Evolutionary conservation across 2,888 invertebrate genomes (phyloP).

Genomic region (Erynnis tages): DNA sequence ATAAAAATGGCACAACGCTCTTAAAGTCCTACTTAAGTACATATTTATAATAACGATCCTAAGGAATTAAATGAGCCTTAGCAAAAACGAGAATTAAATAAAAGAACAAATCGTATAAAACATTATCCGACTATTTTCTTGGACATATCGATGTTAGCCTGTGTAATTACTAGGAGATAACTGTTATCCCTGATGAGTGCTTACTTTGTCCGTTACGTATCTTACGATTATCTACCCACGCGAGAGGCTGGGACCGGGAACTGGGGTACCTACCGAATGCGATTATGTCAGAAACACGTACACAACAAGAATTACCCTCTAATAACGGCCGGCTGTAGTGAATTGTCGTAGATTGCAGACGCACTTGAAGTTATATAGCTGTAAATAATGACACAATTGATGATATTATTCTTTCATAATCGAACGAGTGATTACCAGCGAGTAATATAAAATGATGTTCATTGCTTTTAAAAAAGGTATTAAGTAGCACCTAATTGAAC

Average conservation of each 20-base stretch:
- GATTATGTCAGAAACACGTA: slow-evolving; percentile 70
- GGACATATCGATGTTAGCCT: slow-evolving; percentile 33
- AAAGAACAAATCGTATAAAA: slow-evolving; percentile 33
- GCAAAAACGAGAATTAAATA: neutral
- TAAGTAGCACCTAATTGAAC: neutral
- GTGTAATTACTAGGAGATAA: slow-evolving; percentile 42
- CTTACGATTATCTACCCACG: slow-evolving; percentile 32
- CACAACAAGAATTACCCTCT: slow-evolving; percentile 71
- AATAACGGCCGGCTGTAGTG: slow-evolving; percentile 71
- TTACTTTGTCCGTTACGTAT: slow-evolving; percentile 51
- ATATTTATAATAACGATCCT: neutral
- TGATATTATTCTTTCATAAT: slow-evolving; percentile 58
- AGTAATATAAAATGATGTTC: slow-evolving; percentile 6
- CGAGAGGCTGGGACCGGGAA: neutral
- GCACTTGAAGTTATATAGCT: slow-evolving; percentile 68
- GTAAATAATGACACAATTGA: slow-evolving; percentile 75
- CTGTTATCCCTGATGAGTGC: slow-evolving; percentile 45
- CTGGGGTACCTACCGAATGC: slow-evolving; percentile 43
- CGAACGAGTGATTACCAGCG: slow-evolving; percentile 19
- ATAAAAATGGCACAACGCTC: no score
- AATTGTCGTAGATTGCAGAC: slow-evolving; percentile 73
- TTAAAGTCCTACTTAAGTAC: neutral
- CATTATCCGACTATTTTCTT: slow-evolving; percentile 35
- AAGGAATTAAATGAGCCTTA: neutral
- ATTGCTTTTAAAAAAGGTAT: no score